Evolutionary conservation across 2,797 vertebrate genomes (phyloP).

Genomic region (Thamnophis elegans): DNA sequence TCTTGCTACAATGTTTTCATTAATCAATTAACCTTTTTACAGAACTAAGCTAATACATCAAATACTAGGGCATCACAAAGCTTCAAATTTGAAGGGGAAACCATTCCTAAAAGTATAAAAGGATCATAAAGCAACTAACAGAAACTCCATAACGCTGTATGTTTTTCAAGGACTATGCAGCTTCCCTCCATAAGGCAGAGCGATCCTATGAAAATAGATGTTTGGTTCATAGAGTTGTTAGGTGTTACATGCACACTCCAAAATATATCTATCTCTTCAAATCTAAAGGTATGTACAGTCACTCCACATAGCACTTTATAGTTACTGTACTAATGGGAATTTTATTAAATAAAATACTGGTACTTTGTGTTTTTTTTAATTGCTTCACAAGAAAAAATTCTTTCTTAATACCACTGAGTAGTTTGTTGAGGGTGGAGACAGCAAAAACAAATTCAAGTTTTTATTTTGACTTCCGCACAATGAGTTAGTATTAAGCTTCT

Average conservation of each 20-base stretch:
- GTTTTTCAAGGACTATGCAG: neutral
- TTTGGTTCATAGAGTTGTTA: too few relatives aligned
- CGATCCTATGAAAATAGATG: too few relatives aligned
- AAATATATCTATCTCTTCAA: too few relatives aligned
- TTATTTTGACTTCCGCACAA: neutral
- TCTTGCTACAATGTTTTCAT: neutral
- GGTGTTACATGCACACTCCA: too few relatives aligned
- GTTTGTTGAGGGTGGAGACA: neutral
- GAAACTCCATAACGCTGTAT: neutral
- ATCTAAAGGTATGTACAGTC: too few relatives aligned
- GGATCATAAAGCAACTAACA: neutral
- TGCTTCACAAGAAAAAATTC: too few relatives aligned
- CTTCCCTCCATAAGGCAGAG: too few relatives aligned
- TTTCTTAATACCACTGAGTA: neutral
- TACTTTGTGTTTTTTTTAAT: too few relatives aligned
- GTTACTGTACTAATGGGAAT: too few relatives aligned
- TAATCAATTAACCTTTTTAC: neutral
- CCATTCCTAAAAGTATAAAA: neutral
- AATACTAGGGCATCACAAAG: neutral
- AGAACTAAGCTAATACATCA: neutral
- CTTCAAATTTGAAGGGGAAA: neutral
- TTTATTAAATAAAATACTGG: too few relatives aligned
- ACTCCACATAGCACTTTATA: too few relatives aligned
- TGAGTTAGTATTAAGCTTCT: neutral
- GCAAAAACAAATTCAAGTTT: neutral